Evolutionary conservation across 1,140 invertebrate species (phyloP), one percentile per base, ranked within the genome.

Genomic region (Diuraphis noxia): DNA sequence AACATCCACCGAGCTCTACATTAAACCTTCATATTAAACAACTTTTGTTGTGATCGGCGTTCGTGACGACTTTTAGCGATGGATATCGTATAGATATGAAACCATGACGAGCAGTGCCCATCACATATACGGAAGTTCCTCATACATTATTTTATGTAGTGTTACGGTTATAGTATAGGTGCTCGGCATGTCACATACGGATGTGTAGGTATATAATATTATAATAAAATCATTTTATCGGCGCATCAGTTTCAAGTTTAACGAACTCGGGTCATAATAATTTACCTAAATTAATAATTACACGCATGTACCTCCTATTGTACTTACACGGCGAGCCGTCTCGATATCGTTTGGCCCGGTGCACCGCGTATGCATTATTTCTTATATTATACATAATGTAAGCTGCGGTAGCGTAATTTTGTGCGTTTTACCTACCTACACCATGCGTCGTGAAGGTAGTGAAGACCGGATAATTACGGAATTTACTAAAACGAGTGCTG

Each of bases 401-500:
- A 1, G 10, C 82, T 8, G 13, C 41, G 41, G 82, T 17, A 30
- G 40, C 10, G 41, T 84, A 43, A 84, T 84, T 38, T 41, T 40
- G 10, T 84, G 81, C 36, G 30, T 43, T 41, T n/a, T 41, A 40
- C 38, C 23, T 40, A 40, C 38, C 40, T 46, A 56, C 13, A 30
- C 38, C 43, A 46, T 46, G 17, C 43, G 43, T 21, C 19, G 46
- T 4, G 46, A 49, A 49, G 19, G n/a, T n/a, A 49, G 13, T 17
- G 34, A 34, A 88, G 38, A 56, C 88, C 88, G 88, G 63, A 72
- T 79, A 79, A 89, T 89, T 89, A 77, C n/a, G 52, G 88, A 89
- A 79, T 89, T 88, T 72, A 88, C 41, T 21, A 86, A 46, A 52
- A 86, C 84, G 21, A 86, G n/a, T 46, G 43, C 21, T n/a, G 84